phyloP scores from a whole-genome alignment of 2,797 vertebrate species.

The Dendrocincla tyrannina region DNA sequence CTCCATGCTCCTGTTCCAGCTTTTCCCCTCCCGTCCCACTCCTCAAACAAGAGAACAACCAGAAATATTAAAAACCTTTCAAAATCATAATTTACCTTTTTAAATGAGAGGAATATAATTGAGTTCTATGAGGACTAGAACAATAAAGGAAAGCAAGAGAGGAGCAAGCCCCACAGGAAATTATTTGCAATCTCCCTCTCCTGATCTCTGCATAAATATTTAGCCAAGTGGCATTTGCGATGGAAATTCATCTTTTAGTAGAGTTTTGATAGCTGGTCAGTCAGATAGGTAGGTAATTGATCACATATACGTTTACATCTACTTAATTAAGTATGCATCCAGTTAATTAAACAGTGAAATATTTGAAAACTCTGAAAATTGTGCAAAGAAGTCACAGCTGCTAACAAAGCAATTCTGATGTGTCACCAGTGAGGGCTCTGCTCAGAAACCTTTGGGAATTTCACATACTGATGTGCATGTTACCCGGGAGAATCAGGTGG shows the following conservation, averaged over 20 bases:
- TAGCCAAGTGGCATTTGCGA: rapidly evolving
- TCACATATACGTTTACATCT: background rate
- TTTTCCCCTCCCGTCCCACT: background rate
- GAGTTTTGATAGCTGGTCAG: background rate
- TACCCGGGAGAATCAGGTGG: background rate
- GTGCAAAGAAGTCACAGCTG: background rate
- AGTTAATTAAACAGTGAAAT: constrained; percentile 13
- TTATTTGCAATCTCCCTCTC: background rate
- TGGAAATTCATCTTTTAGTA: background rate
- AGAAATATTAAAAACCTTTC: background rate
- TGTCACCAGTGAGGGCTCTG: background rate
- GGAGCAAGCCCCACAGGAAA: background rate
- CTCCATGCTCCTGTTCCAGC: background rate
- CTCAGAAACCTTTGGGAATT: background rate
- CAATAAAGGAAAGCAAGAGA: background rate
- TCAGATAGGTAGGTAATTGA: background rate
- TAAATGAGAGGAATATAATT: background rate
- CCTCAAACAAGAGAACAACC: background rate
- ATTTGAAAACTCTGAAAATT: constrained; percentile 3
- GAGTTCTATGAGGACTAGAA: background rate
- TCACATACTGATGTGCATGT: background rate
- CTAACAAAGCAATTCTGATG: background rate
- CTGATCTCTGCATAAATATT: constrained; percentile 16
- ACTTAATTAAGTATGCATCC: background rate
- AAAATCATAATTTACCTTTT: constrained; percentile 20